Conservation (phyloP, 2,797 vertebrate genomes). For the Danio choprae region DNA sequence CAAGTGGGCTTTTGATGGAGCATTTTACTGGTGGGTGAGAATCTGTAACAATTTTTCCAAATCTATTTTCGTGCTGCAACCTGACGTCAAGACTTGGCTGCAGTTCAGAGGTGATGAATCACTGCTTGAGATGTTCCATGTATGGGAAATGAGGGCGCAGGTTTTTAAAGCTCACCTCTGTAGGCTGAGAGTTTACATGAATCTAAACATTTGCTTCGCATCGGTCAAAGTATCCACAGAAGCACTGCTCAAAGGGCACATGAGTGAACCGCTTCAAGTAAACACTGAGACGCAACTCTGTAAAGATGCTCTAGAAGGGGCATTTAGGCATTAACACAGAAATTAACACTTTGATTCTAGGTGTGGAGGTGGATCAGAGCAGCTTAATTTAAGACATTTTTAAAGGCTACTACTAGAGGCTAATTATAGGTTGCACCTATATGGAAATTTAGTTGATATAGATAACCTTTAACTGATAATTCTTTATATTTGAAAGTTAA, state of each 20-base stretch:
- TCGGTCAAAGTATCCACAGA: slow-evolving; percentile 29
- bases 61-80: slow-evolving; percentile 54
- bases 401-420: no score
- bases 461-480: no score
- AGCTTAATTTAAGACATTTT: no score
- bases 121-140: slow-evolving; percentile 45
- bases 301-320: neutral
- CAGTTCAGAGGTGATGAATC: slow-evolving; percentile 55
- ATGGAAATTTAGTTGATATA: no score
- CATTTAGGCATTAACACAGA: neutral
- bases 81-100: slow-evolving; percentile 48
- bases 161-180: slow-evolving; percentile 45
- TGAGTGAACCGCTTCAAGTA: neutral
- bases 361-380: neutral
- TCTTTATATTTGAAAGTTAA: no score
- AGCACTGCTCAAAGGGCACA: neutral
- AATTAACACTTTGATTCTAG: neutral
- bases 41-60: slow-evolving; percentile 42
- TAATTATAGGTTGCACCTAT: no score
- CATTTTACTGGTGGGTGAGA: slow-evolving; percentile 39
- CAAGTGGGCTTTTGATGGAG: slow-evolving; percentile 9
- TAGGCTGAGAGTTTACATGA: slow-evolving; percentile 42
- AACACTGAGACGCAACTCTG: neutral
- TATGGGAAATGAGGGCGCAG: slow-evolving; percentile 28
- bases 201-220: slow-evolving; percentile 37